These are phyloP conservation scores for Matsumyia berberina DNA, from an alignment of 2,888 invertebrate genomes.

Conservation along the genomic window DNA sequence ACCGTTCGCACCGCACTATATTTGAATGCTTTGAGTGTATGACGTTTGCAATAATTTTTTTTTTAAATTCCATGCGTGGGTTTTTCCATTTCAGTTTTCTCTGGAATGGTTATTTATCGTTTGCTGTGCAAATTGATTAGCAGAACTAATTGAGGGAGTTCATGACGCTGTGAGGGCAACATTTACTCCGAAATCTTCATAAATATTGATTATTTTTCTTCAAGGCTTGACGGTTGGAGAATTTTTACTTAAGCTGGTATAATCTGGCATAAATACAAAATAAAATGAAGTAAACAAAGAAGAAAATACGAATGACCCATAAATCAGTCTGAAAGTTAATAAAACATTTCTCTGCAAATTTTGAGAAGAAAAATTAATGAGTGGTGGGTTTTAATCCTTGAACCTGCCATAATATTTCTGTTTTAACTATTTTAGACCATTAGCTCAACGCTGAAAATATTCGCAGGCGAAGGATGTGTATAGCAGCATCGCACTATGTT, in stretches of 20 bases:
- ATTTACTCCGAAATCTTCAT: conserved; percentile 43
- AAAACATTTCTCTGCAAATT: no score
- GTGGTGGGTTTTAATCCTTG: no score
- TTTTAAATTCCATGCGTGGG: conserved; percentile 27
- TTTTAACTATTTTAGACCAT: no score
- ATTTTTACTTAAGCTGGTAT: neutral
- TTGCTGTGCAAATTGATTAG: conserved; percentile 56
- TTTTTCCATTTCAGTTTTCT: conserved; percentile 9
- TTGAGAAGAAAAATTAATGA: no score
- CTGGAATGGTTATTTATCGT: conserved; percentile 48
- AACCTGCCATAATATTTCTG: no score
- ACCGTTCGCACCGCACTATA: neutral
- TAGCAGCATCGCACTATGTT: no score
- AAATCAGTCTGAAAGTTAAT: no score
- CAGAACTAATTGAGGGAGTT: conserved; percentile 65
- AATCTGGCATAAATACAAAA: neutral
- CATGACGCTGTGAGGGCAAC: conserved; percentile 55
- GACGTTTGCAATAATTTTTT: conserved; percentile 19
- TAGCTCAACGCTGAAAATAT: no score
- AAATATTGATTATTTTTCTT: neutral
- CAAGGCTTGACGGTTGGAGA: neutral
- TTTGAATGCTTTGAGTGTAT: conserved; percentile 3
- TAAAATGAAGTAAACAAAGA: no score
- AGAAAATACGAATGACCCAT: no score
- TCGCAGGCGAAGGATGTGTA: no score